Conservation (phyloP, 2,113 vertebrate species). For the Pluvianellus socialis region DNA sequence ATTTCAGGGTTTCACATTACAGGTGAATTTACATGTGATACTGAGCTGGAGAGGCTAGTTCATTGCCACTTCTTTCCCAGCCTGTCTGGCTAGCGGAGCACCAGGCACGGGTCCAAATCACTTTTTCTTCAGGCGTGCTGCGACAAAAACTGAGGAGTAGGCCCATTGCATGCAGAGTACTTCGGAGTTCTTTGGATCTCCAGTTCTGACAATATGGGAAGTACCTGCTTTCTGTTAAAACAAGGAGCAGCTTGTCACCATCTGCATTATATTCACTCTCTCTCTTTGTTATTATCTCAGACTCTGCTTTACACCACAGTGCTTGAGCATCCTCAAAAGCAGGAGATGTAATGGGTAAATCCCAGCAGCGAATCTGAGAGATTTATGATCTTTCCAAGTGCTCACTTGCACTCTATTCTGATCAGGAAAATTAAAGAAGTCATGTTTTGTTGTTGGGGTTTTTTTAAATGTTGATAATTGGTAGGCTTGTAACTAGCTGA, state of each 20-base stretch:
- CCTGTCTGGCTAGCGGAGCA: neutral
- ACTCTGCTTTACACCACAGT: neutral
- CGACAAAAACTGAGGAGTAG: neutral
- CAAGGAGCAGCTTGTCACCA: neutral
- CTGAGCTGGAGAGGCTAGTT: neutral
- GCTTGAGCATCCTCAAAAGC: neutral
- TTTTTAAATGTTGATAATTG: neutral
- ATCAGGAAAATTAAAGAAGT: neutral
- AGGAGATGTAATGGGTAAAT: neutral
- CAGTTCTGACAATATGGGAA: neutral
- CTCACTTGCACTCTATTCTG: neutral
- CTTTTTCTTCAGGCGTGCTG: neutral
- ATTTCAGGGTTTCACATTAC: neutral
- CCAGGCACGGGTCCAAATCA: neutral
- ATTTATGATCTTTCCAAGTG: neutral
- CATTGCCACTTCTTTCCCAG: neutral
- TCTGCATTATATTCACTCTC: neutral
- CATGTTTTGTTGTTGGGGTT: neutral
- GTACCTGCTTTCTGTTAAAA: neutral
- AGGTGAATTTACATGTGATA: neutral
- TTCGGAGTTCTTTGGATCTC: neutral
- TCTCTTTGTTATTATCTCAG: neutral
- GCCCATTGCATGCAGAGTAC: neutral
- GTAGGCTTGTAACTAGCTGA: neutral
- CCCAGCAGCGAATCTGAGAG: neutral